Conservation (phyloP, 2,888 invertebrate genomes). For the Drosophila picticornis region DNA sequence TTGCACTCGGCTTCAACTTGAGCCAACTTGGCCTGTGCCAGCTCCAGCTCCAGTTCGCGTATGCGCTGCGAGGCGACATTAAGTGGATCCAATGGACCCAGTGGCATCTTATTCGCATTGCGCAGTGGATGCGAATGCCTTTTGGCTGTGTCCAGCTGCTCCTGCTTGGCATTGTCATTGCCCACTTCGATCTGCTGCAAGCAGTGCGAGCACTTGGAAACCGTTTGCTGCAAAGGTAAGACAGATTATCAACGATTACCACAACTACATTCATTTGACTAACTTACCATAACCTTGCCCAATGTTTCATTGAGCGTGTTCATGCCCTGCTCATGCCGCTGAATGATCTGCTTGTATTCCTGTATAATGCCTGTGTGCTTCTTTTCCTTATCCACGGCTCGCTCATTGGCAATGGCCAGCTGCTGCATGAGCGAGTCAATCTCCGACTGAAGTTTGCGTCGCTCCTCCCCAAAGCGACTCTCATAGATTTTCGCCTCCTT, state of each 20-base stretch:
- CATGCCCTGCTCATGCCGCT: conserved; percentile 93
- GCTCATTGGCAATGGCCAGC: conserved; percentile 90
- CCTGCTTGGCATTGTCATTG: conserved; percentile 47
- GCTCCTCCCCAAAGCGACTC: conserved; percentile 87
- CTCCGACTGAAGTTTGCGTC: conserved; percentile 86
- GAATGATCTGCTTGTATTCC: conserved; percentile 97
- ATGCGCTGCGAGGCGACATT: conserved; percentile 87
- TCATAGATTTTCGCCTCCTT: conserved; percentile 89
- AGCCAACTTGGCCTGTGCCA: conserved; percentile 98
- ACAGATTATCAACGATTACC: background rate
- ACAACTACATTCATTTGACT: background rate
- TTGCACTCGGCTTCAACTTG: conserved; percentile 98
- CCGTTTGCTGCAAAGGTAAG: conserved; percentile 85
- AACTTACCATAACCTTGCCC: conserved; percentile 88
- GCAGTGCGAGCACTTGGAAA: conserved; percentile 86
- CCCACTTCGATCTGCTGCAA: conserved; percentile 67
- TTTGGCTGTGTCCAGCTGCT: conserved; percentile 18
- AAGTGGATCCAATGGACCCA: conserved; percentile 84
- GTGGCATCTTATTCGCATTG: conserved; percentile 72
- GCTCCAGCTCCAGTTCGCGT: conserved; percentile 95
- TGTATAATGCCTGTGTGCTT: conserved; percentile 93
- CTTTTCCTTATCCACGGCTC: conserved; percentile 90
- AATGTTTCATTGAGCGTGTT: conserved; percentile 87
- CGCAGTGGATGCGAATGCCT: conserved; percentile 42
- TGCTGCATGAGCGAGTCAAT: conserved; percentile 90